Percentiles rank a stretch among this genome's conserved stretches.
Conservation (phyloP, 2,113 vertebrate genomes). For the Pao palembangensis region DNA sequence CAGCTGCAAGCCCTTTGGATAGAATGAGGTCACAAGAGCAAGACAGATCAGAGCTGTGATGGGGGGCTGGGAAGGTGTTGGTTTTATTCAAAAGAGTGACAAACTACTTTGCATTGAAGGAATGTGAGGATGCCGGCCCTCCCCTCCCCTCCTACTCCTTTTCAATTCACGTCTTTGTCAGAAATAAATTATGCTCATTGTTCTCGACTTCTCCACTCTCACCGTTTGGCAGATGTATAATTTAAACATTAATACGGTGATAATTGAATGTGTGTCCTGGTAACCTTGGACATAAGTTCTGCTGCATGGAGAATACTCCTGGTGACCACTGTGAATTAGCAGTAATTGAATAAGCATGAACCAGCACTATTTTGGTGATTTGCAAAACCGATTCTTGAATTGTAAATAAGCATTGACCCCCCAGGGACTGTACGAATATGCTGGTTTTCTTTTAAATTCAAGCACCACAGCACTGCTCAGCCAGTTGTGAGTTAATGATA, state of each 20-base stretch:
- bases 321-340: constrained; percentile 58
- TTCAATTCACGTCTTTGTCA: constrained; percentile 50
- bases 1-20: constrained; percentile 73
- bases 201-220: constrained; percentile 57
- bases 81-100: constrained; percentile 51
- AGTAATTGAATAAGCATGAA: constrained; percentile 62
- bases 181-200: constrained; percentile 75
- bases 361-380: constrained; percentile 49
- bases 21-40: constrained; percentile 73
- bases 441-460: constrained; percentile 5
- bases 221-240: constrained; percentile 65
- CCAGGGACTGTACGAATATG: constrained; percentile 14
- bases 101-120: constrained; percentile 66
- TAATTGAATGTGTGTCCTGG: constrained; percentile 69
- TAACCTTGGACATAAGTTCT: constrained; percentile 78
- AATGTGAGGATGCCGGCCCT: constrained; percentile 36
- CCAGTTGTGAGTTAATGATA: constrained; percentile 37
- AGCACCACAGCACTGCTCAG: constrained; percentile 1
- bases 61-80: constrained; percentile 41
- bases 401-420: constrained; percentile 43
- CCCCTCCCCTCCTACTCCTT: constrained; percentile 31
- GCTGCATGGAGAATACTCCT: constrained; percentile 51
- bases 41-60: constrained; percentile 68
- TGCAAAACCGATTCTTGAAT: constrained; percentile 31
- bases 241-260: constrained; percentile 73